Evolutionary conservation across 2,888 invertebrate genomes (phyloP), one percentile per base, ranked within the genome.

Genomic region (Drosophila seclusa): DNA sequence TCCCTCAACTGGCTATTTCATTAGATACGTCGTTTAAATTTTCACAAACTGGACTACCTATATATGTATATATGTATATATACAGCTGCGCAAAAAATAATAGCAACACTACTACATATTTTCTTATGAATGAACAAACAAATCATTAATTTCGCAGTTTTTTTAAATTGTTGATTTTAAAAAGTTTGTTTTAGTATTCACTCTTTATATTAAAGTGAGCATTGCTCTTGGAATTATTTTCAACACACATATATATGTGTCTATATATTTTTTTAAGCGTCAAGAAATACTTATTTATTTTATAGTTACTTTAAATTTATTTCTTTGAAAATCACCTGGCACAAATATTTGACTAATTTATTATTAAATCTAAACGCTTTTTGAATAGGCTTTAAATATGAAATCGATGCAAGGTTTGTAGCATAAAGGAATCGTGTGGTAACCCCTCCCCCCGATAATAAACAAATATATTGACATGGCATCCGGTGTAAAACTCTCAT

Each of bases 11-110:
- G 60, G 4, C 38, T 57, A 65, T 88, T 84, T 78, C 64, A 73
- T 72, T 68, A 78, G 69, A 78, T 69, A 67, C 68, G 61, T 66
- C 73, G 66, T 63, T 75, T 61, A 64, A 80, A 73, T 74, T 57
- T 2, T 18, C 13, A 27, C 57, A 68, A 62, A 66, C 49, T 42
- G 40, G 11, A 73, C 27, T 34, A 13, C 11, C 24, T 36, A 49
- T 36, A 21, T 13, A 21, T 16, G 2, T 13, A 6, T 42, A n/a
- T 42, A 42, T 42, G n/a, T n/a, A 42, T 18, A n/a, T n/a, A 40
- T 32, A 16, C 45, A 45, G 45, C 16, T 45, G 21, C 1, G 7
- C 16, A 45, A 7, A 21, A 42, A 45, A 24, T 8, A 45, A 8
- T 45, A 24, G 7, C 21, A 16, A 4, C 45, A 24, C 21, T 24